phyloP scores from a whole-genome alignment of 2,888 invertebrate genomes.

The Cantharis rufa region DNA sequence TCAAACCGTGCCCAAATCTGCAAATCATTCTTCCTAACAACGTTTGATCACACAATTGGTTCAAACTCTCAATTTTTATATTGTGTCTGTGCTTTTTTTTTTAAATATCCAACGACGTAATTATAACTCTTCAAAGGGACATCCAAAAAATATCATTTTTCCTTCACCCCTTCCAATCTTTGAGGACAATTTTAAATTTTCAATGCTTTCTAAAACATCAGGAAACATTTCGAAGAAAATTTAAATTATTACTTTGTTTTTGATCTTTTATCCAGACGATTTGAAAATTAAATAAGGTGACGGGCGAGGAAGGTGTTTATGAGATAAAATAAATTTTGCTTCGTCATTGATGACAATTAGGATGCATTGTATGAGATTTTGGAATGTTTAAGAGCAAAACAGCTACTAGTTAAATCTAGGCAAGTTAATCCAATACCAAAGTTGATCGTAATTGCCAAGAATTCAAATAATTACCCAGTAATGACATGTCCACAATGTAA shows the following conservation, averaged over 20 bases:
- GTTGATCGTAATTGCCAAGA: constrained; percentile 14
- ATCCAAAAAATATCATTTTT: neutral
- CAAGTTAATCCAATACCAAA: neutral
- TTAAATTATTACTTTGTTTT: neutral
- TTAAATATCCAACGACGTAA: neutral
- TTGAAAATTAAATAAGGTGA: constrained; percentile 22
- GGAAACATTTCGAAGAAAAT: neutral
- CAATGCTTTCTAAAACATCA: neutral
- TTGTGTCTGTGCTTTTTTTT: neutral
- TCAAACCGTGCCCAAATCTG: constrained; percentile 27
- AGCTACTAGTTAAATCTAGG: constrained; percentile 13
- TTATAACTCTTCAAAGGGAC: neutral
- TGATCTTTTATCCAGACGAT: neutral
- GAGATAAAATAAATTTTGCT: constrained; percentile 12
- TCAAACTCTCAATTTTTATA: constrained; percentile 1
- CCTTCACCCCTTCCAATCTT: neutral
- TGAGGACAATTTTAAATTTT: neutral
- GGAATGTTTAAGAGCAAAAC: constrained; percentile 8
- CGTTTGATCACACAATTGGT: constrained; percentile 7
- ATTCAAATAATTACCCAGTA: constrained; percentile 18
- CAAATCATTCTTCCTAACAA: constrained; percentile 32
- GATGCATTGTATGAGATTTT: constrained; percentile 12
- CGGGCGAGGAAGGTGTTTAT: constrained; percentile 11
- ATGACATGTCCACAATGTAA: neutral
- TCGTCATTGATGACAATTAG: constrained; percentile 21